Evolutionary conservation across 1,140 invertebrate species (phyloP), one percentile per base, ranked within the genome.

Genomic region (Saccostrea echinata): DNA sequence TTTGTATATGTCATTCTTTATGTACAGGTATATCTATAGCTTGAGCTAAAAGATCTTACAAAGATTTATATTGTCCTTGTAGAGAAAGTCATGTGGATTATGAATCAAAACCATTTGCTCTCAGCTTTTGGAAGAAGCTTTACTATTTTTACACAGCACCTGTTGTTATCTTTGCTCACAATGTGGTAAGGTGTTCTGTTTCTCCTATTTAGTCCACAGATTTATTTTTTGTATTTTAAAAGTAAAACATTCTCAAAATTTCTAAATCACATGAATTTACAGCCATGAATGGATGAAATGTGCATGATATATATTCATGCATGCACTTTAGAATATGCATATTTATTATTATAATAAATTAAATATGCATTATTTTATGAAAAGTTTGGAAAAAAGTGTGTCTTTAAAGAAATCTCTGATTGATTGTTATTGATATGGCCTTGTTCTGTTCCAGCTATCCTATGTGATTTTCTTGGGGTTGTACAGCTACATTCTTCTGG

Each of bases 381-480:
- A n/a, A n/a, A n/a, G n/a, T n/a, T n/a, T n/a, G n/a, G n/a, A n/a
- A n/a, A n/a, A n/a, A n/a, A n/a, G n/a, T n/a, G n/a, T n/a, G n/a
- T n/a, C n/a, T n/a, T n/a, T n/a, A n/a, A n/a, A n/a, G n/a, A n/a
- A n/a, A n/a, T n/a, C n/a, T n/a, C n/a, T n/a, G n/a, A n/a, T n/a
- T 0, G 24, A 30, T n/a, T n/a, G 4, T 76, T 9, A 24, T n/a
- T 30, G 24, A 2, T 76, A 76, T 30, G 35, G 35, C 24, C 24
- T 76, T 6, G 4, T 33, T 16, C n/a, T 16, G 4, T 51, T 82
- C 4, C 92, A 94, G 92, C 64, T 93, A 33, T 93, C 92, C 33
- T 95, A 95, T 90, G 84, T 95, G 35, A 84, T 92, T 21, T 95
- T 95, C 89, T 94, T 95, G 33, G 84, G 93, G 6, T 91, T 96